Conservation (phyloP, 2,888 invertebrate genomes). For the Nowickia ferox region DNA sequence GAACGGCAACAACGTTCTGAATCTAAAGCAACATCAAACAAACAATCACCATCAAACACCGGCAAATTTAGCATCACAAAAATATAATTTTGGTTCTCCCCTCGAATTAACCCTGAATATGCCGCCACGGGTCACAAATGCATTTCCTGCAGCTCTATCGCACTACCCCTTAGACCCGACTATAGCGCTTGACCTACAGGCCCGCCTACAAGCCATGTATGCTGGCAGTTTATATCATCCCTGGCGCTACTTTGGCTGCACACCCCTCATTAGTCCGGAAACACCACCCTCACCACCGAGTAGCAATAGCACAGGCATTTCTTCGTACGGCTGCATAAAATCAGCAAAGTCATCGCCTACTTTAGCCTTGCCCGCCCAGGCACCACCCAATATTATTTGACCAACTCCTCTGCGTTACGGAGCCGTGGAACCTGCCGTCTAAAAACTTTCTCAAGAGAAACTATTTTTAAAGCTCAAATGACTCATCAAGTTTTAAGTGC, state of each 20-base stretch:
- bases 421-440: slow-evolving; percentile 81
- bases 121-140: slow-evolving; percentile 78
- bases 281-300: slow-evolving; percentile 83
- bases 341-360: slow-evolving; percentile 82
- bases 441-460: slow-evolving; percentile 58
- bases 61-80: slow-evolving; percentile 73
- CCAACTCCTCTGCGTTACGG: slow-evolving; percentile 83
- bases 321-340: slow-evolving; percentile 81
- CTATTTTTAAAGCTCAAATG: slow-evolving; percentile 1
- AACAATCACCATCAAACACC: slow-evolving; percentile 37
- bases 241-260: slow-evolving; percentile 82
- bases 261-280: slow-evolving; percentile 81
- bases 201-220: slow-evolving; percentile 83
- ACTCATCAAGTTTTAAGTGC: slow-evolving; percentile 18
- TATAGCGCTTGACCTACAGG: slow-evolving; percentile 82
- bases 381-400: slow-evolving; percentile 83
- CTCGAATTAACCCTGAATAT: slow-evolving; percentile 80
- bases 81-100: slow-evolving; percentile 82
- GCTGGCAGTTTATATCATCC: slow-evolving; percentile 82
- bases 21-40: slow-evolving; percentile 61
- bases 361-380: slow-evolving; percentile 74
- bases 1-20: slow-evolving; percentile 71
- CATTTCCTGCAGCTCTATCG: slow-evolving; percentile 78
- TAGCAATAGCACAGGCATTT: slow-evolving; percentile 80
- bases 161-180: slow-evolving; percentile 83